A percentile compares a stretch with the other conserved stretches of the same genome.
These are phyloP conservation scores for Clinocottus analis DNA, from an alignment of 2,113 vertebrate species.

Conservation along the genomic window DNA sequence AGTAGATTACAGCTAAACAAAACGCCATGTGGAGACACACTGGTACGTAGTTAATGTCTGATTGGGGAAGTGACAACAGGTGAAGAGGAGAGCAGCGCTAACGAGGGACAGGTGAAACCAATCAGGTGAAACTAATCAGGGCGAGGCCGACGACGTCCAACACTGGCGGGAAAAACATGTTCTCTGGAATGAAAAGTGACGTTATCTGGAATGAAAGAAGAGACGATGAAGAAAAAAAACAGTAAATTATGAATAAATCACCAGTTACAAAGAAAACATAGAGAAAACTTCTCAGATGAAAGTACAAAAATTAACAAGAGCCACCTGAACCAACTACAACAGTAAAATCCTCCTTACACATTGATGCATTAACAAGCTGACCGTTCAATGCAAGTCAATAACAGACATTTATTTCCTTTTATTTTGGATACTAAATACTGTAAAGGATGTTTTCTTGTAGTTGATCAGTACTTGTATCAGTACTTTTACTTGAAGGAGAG, in stretches of 20 bases:
- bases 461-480: too few species aligned
- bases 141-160: too few species aligned
- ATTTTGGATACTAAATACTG: background rate
- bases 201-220: background rate
- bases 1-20: too few species aligned
- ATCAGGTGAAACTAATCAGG: background rate
- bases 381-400: background rate
- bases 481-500: background rate
- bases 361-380: background rate
- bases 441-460: background rate
- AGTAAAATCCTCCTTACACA: background rate
- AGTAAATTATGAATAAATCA: background rate
- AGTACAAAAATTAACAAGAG: background rate
- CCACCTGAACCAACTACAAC: background rate
- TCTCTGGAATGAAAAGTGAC: background rate
- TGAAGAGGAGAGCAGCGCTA: background rate
- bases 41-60: background rate
- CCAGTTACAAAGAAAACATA: background rate
- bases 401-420: background rate
- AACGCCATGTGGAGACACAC: too few species aligned
- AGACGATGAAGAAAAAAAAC: background rate
- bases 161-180: background rate
- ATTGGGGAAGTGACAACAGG: background rate
- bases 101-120: background rate
- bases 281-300: background rate